Evolutionary conservation across 1,140 invertebrate species (phyloP), one percentile per base, ranked within the genome.

Genomic region (Drosophila eugracilis): DNA sequence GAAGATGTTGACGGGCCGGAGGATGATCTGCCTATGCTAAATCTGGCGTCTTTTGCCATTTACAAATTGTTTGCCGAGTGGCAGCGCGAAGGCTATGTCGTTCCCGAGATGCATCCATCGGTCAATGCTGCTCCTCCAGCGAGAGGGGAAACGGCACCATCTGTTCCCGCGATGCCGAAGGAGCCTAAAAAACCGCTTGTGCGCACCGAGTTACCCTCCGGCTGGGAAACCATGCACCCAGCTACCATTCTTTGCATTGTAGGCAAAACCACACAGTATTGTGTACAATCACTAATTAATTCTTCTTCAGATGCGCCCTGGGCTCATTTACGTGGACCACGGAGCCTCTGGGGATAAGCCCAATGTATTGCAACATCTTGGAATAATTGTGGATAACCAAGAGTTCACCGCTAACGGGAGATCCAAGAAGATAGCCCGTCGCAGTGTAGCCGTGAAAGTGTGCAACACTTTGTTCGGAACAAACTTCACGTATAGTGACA

Each of bases 51-150:
- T 50, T 96, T 95, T 92, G 95, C 95, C 70, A 92, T 96, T 7
- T 95, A 95, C 89, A 96, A 96, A 91, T 91, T 96, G 24, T 96
- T 96, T 90, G 90, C 94, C 2, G 95, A 96, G 89, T 96, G 95
- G 95, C 95, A 95, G 89, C 93, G 93, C 63, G 94, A 95, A 63
- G 95, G 95, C 1, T 94, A 93, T 71, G 92, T 94, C 52, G 94
- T 95, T 30, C 95, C 95, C 26, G 90, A 92, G 39, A 78, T 91
- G 73, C 89, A 86, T 67, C 76, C 79, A 15, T 77, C 72, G 4
- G 17, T 41, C 6, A 65, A 32, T 32, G 15, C 57, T 1, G 12
- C 26, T 10, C 30, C 65, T 71, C 15, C 65, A 77, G 14, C 54
- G 75, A 45, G 59, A 55, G 3, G 92, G 89, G 48, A 69, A n/a